Evolutionary conservation across 1,140 invertebrate species (phyloP).

Genomic region (Brachystomella parvula): DNA sequence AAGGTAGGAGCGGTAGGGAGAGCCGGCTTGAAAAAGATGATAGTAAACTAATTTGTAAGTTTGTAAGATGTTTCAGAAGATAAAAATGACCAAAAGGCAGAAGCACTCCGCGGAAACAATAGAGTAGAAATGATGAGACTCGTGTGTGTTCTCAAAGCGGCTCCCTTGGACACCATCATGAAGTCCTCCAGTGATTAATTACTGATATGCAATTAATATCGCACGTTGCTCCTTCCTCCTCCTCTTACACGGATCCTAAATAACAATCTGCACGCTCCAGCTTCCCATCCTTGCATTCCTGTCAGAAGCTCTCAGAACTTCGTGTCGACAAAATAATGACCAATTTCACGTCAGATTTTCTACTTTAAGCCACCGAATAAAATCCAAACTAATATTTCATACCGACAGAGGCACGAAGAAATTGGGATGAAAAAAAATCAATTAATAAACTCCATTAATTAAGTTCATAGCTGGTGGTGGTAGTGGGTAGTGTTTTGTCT

Average conservation of each 20-base stretch:
- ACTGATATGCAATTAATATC: slow-evolving; percentile 29
- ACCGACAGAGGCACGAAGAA: not conserved
- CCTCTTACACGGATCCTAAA: not conserved
- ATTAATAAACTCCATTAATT: slow-evolving; percentile 35
- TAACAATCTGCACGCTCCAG: not conserved
- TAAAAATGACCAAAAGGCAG: not conserved
- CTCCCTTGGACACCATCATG: not conserved
- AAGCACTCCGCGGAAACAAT: too few species aligned
- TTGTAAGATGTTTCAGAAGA: too few species aligned
- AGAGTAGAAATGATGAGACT: not conserved
- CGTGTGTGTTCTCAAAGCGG: slow-evolving; percentile 14
- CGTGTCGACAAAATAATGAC: not conserved
- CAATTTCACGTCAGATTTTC: not conserved
- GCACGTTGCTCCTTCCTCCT: slow-evolving; percentile 1
- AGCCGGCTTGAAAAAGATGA: too few species aligned
- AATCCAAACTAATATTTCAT: not conserved
- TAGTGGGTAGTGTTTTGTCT: not conserved
- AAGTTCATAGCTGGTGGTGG: slow-evolving; percentile 16
- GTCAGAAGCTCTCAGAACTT: slow-evolving; percentile 4
- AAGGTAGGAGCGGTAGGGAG: too few species aligned
- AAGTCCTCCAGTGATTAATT: slow-evolving; percentile 24
- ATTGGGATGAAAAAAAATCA: slow-evolving; percentile 24
- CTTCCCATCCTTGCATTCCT: not conserved
- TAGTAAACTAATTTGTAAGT: too few species aligned
- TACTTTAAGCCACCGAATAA: slow-evolving; percentile 26